Evolutionary conservation across 2,797 vertebrate species (phyloP).

Genomic region (Sternarchorhynchus goeldii): DNA sequence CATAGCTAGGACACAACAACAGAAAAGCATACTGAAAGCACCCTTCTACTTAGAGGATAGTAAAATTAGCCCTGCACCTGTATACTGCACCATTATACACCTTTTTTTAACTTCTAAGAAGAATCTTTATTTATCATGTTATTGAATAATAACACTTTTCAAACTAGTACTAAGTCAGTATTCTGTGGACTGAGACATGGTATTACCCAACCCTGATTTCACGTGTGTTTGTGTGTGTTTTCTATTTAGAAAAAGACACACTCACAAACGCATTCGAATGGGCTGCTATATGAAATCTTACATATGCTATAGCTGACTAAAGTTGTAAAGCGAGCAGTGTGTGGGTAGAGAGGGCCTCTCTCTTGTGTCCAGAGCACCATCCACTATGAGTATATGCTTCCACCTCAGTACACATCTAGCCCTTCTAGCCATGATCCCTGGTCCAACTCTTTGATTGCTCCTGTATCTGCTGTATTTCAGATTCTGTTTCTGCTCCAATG

Average conservation of each 20-base stretch:
- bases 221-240: not conserved
- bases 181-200: conserved; percentile 16
- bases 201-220: conserved; percentile 13
- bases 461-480: not conserved
- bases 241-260: not conserved
- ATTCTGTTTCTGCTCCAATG: not conserved
- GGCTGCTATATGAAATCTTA: not conserved
- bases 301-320: no score
- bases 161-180: not conserved
- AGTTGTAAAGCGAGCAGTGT: not conserved
- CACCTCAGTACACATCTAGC: no score
- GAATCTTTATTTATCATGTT: not conserved
- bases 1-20: conserved; percentile 32
- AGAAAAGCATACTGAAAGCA: not conserved
- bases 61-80: conserved; percentile 10
- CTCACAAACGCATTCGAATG: not conserved
- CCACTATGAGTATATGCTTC: no score
- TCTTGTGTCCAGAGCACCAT: not conserved
- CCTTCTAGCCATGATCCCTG: not conserved
- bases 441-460: not conserved
- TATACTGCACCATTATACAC: conserved; percentile 34
- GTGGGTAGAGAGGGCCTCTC: not conserved
- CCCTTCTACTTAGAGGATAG: not conserved
- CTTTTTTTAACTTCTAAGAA: not conserved
- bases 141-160: not conserved